phyloP scores from a whole-genome alignment of 2,797 vertebrate genomes.

The Atherinosoma microstoma region DNA sequence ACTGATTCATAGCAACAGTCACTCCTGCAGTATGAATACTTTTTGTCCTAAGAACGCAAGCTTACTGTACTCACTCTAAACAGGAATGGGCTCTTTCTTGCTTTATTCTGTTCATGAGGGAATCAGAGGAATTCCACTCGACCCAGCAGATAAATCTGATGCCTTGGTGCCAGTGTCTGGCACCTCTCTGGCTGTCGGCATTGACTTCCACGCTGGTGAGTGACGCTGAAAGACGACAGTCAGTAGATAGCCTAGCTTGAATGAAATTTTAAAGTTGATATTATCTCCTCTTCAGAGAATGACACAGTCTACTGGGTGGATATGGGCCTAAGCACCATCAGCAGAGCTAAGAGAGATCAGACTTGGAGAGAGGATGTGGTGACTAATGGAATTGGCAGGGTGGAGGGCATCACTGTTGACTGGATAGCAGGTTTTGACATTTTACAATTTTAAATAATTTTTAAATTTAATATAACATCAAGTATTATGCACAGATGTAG shows the following conservation, averaged over 20 bases:
- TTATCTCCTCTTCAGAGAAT: conserved; percentile 83
- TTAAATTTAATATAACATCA: background rate
- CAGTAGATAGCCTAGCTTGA: conserved; percentile 7
- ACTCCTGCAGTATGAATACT: conserved; percentile 5
- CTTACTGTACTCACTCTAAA: conserved; percentile 14
- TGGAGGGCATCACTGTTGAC: conserved; percentile 97
- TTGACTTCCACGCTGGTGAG: conserved; percentile 96
- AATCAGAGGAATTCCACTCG: conserved; percentile 95
- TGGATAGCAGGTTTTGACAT: conserved; percentile 91
- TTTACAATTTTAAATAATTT: conserved; percentile 3
- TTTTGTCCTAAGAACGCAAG: background rate
- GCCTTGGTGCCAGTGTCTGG: conserved; percentile 95
- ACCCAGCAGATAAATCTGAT: conserved; percentile 95
- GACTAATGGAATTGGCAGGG: conserved; percentile 95
- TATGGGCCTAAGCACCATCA: conserved; percentile 98
- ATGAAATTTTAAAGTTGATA: conserved; percentile 35
- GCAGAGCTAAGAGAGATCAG: conserved; percentile 95
- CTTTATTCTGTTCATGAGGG: conserved; percentile 97
- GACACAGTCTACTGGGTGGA: conserved; percentile 99
- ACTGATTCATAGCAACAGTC: background rate
- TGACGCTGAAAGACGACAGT: conserved; percentile 8
- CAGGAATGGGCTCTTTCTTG: conserved; percentile 97
- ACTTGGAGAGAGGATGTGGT: conserved; percentile 97
- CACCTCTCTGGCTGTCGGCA: conserved; percentile 95
- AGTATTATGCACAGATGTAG: conserved; percentile 4